A percentile compares a stretch with the other conserved stretches of the same genome.
Conservation (phyloP, 2,888 invertebrate genomes). For the Mellilla xanthometata region DNA sequence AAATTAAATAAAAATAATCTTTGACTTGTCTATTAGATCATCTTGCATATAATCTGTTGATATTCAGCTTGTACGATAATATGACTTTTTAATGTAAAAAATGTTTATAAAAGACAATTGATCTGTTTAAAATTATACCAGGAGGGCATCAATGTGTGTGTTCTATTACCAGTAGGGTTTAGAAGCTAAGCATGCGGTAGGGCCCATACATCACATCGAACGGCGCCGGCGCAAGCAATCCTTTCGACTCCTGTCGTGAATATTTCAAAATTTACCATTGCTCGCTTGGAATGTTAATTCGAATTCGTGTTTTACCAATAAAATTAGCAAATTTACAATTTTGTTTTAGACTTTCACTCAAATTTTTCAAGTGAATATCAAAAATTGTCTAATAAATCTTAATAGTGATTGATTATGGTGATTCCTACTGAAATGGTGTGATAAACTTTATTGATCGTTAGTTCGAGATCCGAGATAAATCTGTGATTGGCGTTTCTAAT, state of each 20-base stretch:
- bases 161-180: slow-evolving; percentile 59
- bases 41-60: too few species aligned
- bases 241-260: slow-evolving; percentile 56
- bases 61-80: too few species aligned
- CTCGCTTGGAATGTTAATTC: slow-evolving; percentile 34
- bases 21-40: too few species aligned
- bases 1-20: too few species aligned
- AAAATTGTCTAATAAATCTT: slow-evolving; percentile 60
- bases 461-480: slow-evolving; percentile 64
- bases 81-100: too few species aligned
- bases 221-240: slow-evolving; percentile 68
- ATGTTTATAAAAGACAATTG: too few species aligned
- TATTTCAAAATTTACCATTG: slow-evolving; percentile 48
- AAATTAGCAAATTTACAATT: slow-evolving; percentile 1
- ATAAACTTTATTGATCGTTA: slow-evolving; percentile 76
- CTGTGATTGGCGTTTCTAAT: slow-evolving; percentile 64
- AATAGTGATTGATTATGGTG: slow-evolving; percentile 64
- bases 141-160: slow-evolving; percentile 52
- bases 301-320: slow-evolving; percentile 16
- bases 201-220: slow-evolving; percentile 67
- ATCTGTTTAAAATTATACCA: slow-evolving; percentile 27
- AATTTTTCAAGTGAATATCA: slow-evolving; percentile 47
- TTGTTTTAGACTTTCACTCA: slow-evolving; percentile 12
- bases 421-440: slow-evolving; percentile 77
- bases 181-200: slow-evolving; percentile 69